These are phyloP conservation scores for Microtus ochrogaster DNA, from an alignment of 2,113 vertebrate species.

Conservation along the genomic window DNA sequence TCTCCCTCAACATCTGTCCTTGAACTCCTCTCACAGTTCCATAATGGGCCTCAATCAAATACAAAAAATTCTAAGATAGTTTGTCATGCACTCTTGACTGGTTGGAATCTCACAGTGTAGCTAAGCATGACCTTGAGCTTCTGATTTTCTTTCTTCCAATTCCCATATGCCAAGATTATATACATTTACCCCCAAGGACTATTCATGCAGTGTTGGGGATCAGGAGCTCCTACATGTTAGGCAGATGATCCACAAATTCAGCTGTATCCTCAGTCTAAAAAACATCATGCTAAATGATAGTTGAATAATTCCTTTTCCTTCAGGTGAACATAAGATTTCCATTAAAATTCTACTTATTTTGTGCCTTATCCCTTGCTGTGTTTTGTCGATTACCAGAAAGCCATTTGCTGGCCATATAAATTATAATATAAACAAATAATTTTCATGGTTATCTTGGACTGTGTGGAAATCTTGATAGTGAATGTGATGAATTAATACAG, in stretches of 20 bases:
- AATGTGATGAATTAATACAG: not conserved
- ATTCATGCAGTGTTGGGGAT: not conserved
- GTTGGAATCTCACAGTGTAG: not conserved
- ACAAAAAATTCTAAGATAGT: not conserved
- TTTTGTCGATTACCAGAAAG: not conserved
- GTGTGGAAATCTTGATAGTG: not conserved
- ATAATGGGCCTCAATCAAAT: too few species aligned
- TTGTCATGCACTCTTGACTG: not conserved
- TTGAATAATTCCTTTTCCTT: not conserved
- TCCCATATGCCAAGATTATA: not conserved
- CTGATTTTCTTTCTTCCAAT: not conserved
- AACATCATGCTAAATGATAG: not conserved
- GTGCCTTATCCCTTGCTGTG: not conserved
- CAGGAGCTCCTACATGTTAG: not conserved
- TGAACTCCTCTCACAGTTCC: too few species aligned
- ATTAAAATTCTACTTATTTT: not conserved
- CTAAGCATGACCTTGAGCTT: not conserved
- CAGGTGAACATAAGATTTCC: not conserved
- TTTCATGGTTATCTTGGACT: not conserved
- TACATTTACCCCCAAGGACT: not conserved
- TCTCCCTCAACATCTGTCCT: too few species aligned
- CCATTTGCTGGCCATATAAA: not conserved
- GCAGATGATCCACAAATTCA: not conserved
- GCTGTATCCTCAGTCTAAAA: not conserved
- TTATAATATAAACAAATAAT: not conserved